These are phyloP conservation scores for Willisornis vidua DNA, from an alignment of 2,113 vertebrate genomes.

Conservation along the genomic window DNA sequence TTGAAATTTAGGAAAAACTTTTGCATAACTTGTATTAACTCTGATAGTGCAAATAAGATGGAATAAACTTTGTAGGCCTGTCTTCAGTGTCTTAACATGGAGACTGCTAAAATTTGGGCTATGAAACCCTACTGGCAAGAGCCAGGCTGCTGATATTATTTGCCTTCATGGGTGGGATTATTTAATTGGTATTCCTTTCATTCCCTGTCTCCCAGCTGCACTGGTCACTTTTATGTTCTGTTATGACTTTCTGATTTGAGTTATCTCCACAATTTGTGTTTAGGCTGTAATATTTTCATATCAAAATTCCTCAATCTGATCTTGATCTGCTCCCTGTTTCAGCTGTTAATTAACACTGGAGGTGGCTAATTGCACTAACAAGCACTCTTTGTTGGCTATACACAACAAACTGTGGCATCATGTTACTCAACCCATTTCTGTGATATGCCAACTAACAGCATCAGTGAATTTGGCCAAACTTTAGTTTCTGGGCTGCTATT, in stretches of 20 bases:
- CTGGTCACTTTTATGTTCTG: background rate
- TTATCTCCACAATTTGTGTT: background rate
- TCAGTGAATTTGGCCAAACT: background rate
- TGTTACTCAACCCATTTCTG: slow-evolving; percentile 29
- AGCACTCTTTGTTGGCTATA: background rate
- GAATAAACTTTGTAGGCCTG: background rate
- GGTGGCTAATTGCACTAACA: background rate
- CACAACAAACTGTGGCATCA: background rate
- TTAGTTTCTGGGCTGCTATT: slow-evolving; percentile 23
- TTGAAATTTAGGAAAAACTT: background rate
- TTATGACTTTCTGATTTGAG: background rate
- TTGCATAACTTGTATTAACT: background rate
- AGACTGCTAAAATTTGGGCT: background rate
- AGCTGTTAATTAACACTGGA: background rate
- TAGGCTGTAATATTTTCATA: background rate
- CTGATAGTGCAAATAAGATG: background rate
- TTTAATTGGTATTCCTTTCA: background rate
- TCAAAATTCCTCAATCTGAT: background rate
- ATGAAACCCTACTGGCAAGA: background rate
- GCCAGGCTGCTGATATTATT: background rate
- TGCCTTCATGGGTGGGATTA: background rate
- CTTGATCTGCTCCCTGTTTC: background rate
- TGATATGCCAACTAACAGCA: slow-evolving; percentile 25
- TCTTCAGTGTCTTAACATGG: background rate
- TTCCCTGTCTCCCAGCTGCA: background rate